Evolutionary conservation across 2,113 vertebrate genomes (phyloP).

Genomic region (Butorides virescens): DNA sequence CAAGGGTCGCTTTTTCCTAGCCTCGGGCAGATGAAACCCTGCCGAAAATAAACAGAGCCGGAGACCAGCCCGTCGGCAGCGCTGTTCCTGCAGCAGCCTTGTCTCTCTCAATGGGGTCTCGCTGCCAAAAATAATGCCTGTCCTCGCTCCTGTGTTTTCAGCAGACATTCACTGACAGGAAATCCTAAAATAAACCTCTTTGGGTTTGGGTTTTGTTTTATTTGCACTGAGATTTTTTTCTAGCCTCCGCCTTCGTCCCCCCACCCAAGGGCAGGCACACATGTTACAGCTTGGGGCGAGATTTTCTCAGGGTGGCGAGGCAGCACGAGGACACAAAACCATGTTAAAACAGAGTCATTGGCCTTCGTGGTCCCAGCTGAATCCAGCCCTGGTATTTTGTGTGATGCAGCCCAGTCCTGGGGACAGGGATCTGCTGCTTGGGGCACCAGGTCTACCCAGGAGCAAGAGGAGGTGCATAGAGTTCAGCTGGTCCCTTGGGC

Average conservation of each 20-base stretch:
- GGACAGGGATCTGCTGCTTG: neutral
- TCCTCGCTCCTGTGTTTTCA: conserved; percentile 32
- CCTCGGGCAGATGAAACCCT: neutral
- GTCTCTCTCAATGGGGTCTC: conserved; percentile 17
- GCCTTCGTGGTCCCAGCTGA: neutral
- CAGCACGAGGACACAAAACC: neutral
- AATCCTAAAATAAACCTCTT: conserved; percentile 64
- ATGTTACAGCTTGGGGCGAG: neutral
- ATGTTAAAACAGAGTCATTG: neutral
- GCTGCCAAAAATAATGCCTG: conserved; percentile 55
- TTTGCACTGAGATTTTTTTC: conserved; percentile 28
- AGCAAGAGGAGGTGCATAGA: neutral
- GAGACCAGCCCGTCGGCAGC: neutral
- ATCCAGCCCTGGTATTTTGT: neutral
- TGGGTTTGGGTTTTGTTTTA: conserved; percentile 27
- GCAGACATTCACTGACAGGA: conserved; percentile 50
- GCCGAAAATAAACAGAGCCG: conserved; percentile 1
- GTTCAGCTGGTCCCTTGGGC: neutral
- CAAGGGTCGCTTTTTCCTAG: neutral
- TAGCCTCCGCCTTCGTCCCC: neutral
- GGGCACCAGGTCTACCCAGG: neutral
- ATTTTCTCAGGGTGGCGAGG: neutral
- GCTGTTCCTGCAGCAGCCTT: neutral
- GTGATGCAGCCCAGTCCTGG: fast-evolving
- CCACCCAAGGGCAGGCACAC: neutral